phyloP scores from a whole-genome alignment of 92 coral and sea anemone species.

The Porites divaricata region DNA sequence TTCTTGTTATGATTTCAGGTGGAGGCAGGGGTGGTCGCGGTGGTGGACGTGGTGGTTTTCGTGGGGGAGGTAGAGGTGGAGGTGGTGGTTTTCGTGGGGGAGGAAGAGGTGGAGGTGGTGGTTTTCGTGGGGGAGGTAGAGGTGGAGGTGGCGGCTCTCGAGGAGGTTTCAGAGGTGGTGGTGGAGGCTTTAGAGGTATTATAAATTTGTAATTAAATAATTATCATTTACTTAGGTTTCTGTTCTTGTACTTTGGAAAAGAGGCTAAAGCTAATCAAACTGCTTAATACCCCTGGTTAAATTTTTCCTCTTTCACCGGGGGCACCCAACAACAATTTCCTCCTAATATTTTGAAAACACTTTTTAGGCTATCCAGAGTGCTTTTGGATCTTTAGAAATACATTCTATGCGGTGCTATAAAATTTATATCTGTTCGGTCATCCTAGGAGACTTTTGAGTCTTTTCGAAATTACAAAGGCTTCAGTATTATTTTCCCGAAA shows the following conservation, averaged over 20 bases:
- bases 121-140: constrained; percentile 47
- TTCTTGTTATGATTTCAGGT: constrained; percentile 23
- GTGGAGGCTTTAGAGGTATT: constrained; percentile 48
- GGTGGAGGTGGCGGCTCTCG: constrained; percentile 59
- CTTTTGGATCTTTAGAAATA: too few relatives aligned
- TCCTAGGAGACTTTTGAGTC: too few relatives aligned
- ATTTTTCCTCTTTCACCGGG: too few relatives aligned
- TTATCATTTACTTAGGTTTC: background rate
- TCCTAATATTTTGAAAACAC: too few relatives aligned
- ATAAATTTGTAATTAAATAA: constrained; percentile 7
- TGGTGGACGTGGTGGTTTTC: constrained; percentile 42
- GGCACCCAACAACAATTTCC: too few relatives aligned
- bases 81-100: constrained; percentile 42
- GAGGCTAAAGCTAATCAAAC: too few relatives aligned
- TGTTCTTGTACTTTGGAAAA: background rate
- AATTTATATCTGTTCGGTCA: too few relatives aligned
- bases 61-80: constrained; percentile 58
- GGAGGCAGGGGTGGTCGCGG: constrained; percentile 57
- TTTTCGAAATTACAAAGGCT: too few relatives aligned
- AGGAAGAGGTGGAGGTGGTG: constrained; percentile 60
- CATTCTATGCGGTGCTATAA: too few relatives aligned
- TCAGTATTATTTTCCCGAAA: too few relatives aligned
- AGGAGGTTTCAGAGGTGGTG: constrained; percentile 69
- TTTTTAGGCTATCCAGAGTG: too few relatives aligned
- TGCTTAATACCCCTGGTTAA: too few relatives aligned